Percentiles rank a stretch among this genome's conserved stretches.
phyloP scores from a whole-genome alignment of 1,140 invertebrate species.

The Ditylenchus dipsaci region DNA sequence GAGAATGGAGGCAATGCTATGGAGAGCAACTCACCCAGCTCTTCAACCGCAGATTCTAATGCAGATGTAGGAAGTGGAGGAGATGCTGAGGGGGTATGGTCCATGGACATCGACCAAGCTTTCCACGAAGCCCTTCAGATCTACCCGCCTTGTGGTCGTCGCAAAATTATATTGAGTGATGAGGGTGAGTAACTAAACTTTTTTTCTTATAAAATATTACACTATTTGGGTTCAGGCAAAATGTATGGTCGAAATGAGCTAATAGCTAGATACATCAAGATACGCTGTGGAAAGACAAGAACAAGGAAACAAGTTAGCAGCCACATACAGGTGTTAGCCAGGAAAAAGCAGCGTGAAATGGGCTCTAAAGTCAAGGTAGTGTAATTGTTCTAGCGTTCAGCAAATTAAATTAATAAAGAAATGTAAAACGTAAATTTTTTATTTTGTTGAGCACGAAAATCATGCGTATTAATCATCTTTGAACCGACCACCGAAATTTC shows the following conservation, averaged over 20 bases:
- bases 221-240: constrained; percentile 18
- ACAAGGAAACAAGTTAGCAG: constrained; percentile 98
- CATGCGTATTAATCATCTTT: no score
- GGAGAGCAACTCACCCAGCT: constrained; percentile 7
- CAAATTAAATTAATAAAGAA: no score
- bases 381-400: no score
- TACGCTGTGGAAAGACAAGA: constrained; percentile 95
- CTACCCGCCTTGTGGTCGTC: constrained; percentile 94
- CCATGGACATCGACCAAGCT: constrained; percentile 98
- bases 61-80: constrained; percentile 9
- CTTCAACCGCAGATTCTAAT: constrained; percentile 3
- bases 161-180: constrained; percentile 98
- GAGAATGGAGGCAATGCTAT: background rate
- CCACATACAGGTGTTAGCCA: constrained; percentile 96
- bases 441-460: no score
- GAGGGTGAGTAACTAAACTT: constrained; percentile 99
- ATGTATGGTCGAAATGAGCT: constrained; percentile 90
- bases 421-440: no score
- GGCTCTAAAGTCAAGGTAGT: constrained; percentile 85
- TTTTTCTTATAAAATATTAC: constrained; percentile 50
- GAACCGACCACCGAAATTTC: no score
- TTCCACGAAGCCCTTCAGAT: constrained; percentile 99
- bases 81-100: constrained; percentile 99
- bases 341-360: constrained; percentile 92
- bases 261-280: constrained; percentile 97